Conservation (phyloP, 2,888 invertebrate species). For the Ophioninae sp. region DNA sequence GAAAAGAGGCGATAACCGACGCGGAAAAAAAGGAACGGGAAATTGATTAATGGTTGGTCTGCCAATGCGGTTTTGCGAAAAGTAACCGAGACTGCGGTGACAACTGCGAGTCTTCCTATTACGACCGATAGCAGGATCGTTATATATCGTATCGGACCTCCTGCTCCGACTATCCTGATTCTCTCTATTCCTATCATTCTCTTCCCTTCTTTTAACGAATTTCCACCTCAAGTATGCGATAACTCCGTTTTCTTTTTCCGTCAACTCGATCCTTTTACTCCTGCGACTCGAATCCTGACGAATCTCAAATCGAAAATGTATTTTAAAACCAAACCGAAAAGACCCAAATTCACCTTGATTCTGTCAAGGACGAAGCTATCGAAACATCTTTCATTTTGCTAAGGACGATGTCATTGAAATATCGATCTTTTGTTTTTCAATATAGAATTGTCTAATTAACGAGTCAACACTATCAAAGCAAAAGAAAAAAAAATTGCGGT, state of each 20-base stretch:
- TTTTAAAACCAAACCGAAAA: too few species aligned
- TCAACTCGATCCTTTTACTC: background rate
- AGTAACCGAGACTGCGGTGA: constrained; percentile 63
- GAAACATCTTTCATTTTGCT: too few species aligned
- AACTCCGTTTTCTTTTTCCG: background rate
- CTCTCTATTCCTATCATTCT: background rate
- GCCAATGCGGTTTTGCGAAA: constrained; percentile 71
- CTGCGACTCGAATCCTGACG: background rate
- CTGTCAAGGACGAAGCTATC: too few species aligned
- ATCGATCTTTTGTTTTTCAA: too few species aligned
- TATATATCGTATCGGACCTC: constrained; percentile 2
- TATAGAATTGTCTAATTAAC: too few species aligned
- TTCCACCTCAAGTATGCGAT: background rate
- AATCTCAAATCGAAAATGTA: background rate
- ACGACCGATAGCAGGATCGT: constrained; percentile 22
- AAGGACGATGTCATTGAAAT: too few species aligned
- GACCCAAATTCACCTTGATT: too few species aligned
- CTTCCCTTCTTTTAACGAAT: background rate
- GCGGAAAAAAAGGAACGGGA: constrained; percentile 58
- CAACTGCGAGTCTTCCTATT: constrained; percentile 51
- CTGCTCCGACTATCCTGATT: background rate
- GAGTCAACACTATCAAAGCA: too few species aligned
- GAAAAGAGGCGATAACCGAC: background rate
- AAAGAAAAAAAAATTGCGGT: too few species aligned
- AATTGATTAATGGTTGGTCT: constrained; percentile 75